Percentiles rank a stretch among this genome's conserved stretches.
phyloP scores from a whole-genome alignment of 2,113 vertebrate species.

The Calyptomena viridis region DNA sequence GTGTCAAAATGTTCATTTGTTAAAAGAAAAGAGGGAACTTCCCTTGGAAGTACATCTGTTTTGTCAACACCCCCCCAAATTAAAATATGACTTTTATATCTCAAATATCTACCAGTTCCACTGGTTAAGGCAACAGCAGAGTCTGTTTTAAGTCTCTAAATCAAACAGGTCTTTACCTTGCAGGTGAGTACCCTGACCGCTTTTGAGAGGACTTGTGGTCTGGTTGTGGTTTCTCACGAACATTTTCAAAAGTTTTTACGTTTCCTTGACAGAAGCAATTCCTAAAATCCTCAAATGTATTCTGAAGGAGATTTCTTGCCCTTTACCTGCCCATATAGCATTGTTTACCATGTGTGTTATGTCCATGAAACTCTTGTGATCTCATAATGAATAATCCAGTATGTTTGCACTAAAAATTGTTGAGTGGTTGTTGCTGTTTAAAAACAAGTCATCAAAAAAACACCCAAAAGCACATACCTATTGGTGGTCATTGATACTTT shows the following conservation, averaged over 20 bases:
- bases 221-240: background rate
- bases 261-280: background rate
- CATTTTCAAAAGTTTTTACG: background rate
- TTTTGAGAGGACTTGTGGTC: background rate
- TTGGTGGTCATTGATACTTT: background rate
- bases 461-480: background rate
- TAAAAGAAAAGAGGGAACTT: background rate
- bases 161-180: background rate
- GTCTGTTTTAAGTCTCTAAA: background rate
- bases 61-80: background rate
- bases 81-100: background rate
- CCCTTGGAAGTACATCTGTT: background rate
- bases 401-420: background rate
- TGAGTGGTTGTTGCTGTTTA: background rate
- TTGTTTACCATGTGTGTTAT: background rate
- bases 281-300: background rate
- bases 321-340: background rate
- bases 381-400: background rate
- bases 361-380: background rate
- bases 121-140: background rate
- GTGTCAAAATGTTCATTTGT: background rate
- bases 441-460: background rate
- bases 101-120: background rate
- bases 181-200: background rate
- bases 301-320: background rate